Conservation (phyloP, 1,140 invertebrate genomes). For the Venustaconcha ellipsiformis region DNA sequence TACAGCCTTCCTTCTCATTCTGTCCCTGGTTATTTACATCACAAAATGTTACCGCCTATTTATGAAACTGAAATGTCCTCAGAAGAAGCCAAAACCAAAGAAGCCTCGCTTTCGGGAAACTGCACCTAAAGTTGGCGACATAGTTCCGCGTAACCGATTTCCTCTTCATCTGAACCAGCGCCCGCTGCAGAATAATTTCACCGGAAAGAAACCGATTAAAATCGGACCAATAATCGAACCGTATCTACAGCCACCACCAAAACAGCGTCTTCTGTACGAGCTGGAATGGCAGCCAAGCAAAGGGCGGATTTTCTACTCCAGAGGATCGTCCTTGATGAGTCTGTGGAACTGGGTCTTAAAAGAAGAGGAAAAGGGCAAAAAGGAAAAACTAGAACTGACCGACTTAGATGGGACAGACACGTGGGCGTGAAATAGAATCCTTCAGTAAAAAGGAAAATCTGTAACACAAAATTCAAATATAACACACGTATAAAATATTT, state of each 20-base stretch:
- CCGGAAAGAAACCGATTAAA: conserved; percentile 26
- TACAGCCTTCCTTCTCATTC: conserved; percentile 2
- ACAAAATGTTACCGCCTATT: conserved; percentile 19
- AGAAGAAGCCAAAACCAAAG: neutral
- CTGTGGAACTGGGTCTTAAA: too few relatives aligned
- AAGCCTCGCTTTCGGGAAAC: conserved; percentile 8
- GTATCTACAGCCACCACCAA: conserved; percentile 17
- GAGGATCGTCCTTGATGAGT: too few relatives aligned
- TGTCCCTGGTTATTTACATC: conserved; percentile 8
- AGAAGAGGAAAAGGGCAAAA: too few relatives aligned
- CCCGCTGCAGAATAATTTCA: conserved; percentile 4
- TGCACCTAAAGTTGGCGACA: conserved; percentile 5
- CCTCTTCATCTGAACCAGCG: neutral
- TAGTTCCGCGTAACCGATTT: conserved; percentile 3
- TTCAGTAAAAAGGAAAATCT: too few relatives aligned
- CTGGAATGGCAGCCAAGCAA: conserved; percentile 22
- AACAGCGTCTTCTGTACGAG: conserved; percentile 24
- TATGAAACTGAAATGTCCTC: neutral
- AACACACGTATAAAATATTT: too few relatives aligned
- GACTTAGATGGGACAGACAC: too few relatives aligned
- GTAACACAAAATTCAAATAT: too few relatives aligned
- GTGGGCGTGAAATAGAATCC: too few relatives aligned
- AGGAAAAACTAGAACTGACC: too few relatives aligned
- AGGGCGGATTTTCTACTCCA: neutral
- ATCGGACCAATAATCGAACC: conserved; percentile 28